phyloP scores from a whole-genome alignment of 2,888 invertebrate genomes.

The Agriopis marginaria region DNA sequence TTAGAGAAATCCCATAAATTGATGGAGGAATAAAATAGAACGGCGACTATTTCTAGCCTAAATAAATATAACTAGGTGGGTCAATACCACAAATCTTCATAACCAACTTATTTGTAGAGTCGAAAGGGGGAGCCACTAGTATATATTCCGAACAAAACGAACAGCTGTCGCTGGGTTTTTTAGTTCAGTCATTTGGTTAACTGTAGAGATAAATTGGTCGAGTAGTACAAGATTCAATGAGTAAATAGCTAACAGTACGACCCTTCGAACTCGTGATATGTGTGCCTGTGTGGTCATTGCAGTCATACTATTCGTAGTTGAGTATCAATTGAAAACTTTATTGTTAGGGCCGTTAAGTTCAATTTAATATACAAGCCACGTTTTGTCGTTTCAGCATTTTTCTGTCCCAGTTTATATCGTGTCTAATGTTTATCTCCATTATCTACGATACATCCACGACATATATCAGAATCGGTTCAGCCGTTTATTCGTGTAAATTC shows the following conservation, averaged over 20 bases:
- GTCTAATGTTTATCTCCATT: too few relatives aligned
- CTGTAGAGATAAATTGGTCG: neutral
- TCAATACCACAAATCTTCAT: slow-evolving; percentile 26
- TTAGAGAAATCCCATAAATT: slow-evolving; percentile 50
- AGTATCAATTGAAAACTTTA: neutral
- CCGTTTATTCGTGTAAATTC: too few relatives aligned
- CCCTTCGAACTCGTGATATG: neutral
- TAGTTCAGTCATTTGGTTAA: neutral
- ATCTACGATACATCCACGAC: too few relatives aligned
- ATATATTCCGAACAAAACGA: neutral
- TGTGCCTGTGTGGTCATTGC: neutral
- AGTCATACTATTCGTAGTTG: neutral
- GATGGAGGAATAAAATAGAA: slow-evolving; percentile 35
- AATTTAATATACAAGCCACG: neutral
- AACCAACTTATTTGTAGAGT: neutral
- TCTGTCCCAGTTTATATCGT: too few relatives aligned
- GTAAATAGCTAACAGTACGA: neutral
- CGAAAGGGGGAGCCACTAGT: neutral
- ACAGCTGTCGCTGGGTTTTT: neutral
- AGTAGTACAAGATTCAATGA: neutral
- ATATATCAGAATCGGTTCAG: too few relatives aligned
- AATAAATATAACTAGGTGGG: slow-evolving; percentile 29
- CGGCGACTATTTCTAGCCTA: slow-evolving; percentile 20
- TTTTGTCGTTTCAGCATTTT: too few relatives aligned
- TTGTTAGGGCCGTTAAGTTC: neutral